These are phyloP conservation scores for Aspidiotus destructor DNA, from an alignment of 2,888 invertebrate species.

Conservation along the genomic window DNA sequence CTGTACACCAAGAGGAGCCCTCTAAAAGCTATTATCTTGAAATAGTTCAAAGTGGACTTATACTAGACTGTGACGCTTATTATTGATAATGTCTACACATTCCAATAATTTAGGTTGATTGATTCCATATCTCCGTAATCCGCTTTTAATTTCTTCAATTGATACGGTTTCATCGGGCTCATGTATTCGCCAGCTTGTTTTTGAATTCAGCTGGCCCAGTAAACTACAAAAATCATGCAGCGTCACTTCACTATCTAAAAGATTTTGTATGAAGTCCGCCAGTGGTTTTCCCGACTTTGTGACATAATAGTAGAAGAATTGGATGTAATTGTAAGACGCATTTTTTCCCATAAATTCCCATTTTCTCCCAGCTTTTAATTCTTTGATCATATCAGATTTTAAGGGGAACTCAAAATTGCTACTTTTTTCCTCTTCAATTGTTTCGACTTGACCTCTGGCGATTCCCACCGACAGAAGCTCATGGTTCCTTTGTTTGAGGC, in stretches of 20 bases:
- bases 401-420: constrained; percentile 8
- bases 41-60: too few species aligned
- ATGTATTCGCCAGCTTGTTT: constrained; percentile 1
- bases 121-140: constrained; percentile 8
- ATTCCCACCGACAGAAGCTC: not conserved
- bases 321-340: constrained; percentile 1
- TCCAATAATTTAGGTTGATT: constrained; percentile 7
- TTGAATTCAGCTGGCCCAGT: constrained; percentile 3
- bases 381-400: constrained; percentile 7
- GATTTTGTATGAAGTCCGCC: not conserved
- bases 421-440: constrained; percentile 7
- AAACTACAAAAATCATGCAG: constrained; percentile 5
- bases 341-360: not conserved
- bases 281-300: constrained; percentile 10
- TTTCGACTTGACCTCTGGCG: constrained; percentile 8
- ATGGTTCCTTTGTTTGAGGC: constrained; percentile 5
- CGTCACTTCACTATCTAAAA: not conserved
- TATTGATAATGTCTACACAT: constrained; percentile 9
- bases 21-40: too few species aligned
- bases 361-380: constrained; percentile 1
- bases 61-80: not conserved
- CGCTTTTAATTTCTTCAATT: constrained; percentile 8
- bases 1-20: too few species aligned
- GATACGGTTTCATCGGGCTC: constrained; percentile 9
- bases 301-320: constrained; percentile 7